phyloP scores from a whole-genome alignment of 2,888 invertebrate species.

The Calameuta pallipes region DNA sequence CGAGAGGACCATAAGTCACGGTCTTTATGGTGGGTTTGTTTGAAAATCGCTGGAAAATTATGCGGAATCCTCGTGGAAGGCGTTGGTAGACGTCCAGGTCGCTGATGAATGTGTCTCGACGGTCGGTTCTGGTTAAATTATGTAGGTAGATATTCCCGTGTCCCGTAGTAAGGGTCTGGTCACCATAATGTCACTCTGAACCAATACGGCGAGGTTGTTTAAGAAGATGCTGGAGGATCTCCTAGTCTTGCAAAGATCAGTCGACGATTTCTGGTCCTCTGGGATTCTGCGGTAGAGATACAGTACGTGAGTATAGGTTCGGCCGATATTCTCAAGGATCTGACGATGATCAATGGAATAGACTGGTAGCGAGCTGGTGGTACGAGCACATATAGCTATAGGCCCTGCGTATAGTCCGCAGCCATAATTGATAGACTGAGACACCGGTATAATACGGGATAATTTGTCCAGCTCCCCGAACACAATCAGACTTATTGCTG shows the following conservation, averaged over 20 bases:
- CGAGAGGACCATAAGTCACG: conserved; percentile 45
- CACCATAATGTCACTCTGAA: background rate
- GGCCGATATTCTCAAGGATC: conserved; percentile 17
- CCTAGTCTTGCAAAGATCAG: background rate
- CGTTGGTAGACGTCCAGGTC: conserved; percentile 12
- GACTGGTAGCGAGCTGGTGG: conserved; percentile 46
- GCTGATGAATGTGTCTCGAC: conserved; percentile 25
- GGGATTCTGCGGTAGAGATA: background rate
- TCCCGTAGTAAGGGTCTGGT: background rate
- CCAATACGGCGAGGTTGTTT: background rate
- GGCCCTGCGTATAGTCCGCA: conserved; percentile 13
- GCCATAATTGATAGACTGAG: conserved; percentile 63
- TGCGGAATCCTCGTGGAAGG: conserved; percentile 39
- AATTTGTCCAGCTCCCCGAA: conserved; percentile 63
- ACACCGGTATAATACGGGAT: conserved; percentile 61
- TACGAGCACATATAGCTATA: conserved; percentile 14
- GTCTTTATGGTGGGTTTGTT: conserved; percentile 43
- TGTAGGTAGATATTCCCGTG: background rate
- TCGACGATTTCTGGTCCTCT: background rate
- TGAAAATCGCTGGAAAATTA: conserved; percentile 51
- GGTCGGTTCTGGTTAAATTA: background rate
- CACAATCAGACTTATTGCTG: conserved; percentile 65
- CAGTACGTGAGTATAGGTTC: background rate
- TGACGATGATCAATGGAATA: conserved; percentile 60
- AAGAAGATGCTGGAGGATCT: background rate